Conservation (phyloP, 2,888 invertebrate genomes). For the Zaprionus lineosus region DNA sequence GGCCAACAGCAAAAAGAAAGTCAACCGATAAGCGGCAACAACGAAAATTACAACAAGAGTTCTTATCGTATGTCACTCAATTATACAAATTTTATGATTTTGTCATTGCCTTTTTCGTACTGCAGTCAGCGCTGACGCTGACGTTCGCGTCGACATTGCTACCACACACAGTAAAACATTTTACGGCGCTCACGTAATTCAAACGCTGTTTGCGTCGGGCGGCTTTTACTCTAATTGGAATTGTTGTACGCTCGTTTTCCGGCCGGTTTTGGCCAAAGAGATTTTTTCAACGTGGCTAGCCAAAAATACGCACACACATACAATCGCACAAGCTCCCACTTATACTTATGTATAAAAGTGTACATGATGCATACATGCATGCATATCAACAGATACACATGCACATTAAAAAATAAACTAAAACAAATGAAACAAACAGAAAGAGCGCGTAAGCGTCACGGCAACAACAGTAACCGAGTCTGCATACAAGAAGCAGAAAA, state of each 20-base stretch:
- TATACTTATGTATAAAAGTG: not conserved
- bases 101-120: constrained; percentile 39
- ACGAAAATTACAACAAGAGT: constrained; percentile 22
- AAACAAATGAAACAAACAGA: constrained; percentile 44
- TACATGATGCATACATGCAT: not conserved
- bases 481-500: constrained; percentile 63
- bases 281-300: constrained; percentile 57
- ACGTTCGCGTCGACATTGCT: not conserved
- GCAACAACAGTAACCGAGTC: constrained; percentile 18
- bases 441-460: constrained; percentile 27
- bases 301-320: constrained; percentile 56
- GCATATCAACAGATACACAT: not conserved
- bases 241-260: constrained; percentile 70
- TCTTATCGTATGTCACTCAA: constrained; percentile 70
- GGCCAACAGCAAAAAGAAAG: constrained; percentile 40
- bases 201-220: constrained; percentile 45
- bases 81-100: constrained; percentile 63
- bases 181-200: constrained; percentile 65
- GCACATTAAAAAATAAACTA: constrained; percentile 40
- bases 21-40: constrained; percentile 31
- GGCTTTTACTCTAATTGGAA: constrained; percentile 74
- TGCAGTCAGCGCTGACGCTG: constrained; percentile 29
- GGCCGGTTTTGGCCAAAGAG: constrained; percentile 67
- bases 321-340: not conserved
- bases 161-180: constrained; percentile 16